Conservation (phyloP, 2,888 invertebrate genomes). For the Xestia sexstrigata region DNA sequence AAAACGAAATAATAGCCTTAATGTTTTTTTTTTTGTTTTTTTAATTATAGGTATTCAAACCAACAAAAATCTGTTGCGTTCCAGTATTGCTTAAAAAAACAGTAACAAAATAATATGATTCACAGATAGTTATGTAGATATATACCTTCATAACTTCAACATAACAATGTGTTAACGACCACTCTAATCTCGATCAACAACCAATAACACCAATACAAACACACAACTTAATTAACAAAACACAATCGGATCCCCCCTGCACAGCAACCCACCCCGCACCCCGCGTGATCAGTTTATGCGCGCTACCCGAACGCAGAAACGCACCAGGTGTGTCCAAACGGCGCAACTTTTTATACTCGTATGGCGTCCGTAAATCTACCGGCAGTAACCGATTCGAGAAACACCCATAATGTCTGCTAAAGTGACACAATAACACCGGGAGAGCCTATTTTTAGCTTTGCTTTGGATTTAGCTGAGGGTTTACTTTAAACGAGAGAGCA, state of each 20-base stretch:
- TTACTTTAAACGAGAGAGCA: conserved; percentile 32
- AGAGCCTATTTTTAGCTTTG: conserved; percentile 57
- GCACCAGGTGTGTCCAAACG: conserved; percentile 73
- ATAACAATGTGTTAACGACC: conserved; percentile 4
- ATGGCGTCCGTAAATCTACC: conserved; percentile 73
- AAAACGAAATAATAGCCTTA: background rate
- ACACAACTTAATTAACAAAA: conserved; percentile 50
- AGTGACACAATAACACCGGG: conserved; percentile 66
- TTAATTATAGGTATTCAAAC: background rate
- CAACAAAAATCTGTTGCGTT: background rate
- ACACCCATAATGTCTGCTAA: conserved; percentile 67
- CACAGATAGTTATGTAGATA: background rate
- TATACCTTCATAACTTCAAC: background rate
- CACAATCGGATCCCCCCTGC: conserved; percentile 20
- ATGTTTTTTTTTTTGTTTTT: background rate
- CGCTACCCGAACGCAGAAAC: conserved; percentile 29
- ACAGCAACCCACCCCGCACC: background rate
- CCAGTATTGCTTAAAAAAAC: background rate
- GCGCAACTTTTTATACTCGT: conserved; percentile 73
- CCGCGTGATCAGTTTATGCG: conserved; percentile 66
- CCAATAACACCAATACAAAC: conserved; percentile 20
- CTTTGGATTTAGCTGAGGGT: conserved; percentile 46
- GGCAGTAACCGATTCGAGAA: conserved; percentile 68
- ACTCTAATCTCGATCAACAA: conserved; percentile 8
- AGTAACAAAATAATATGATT: background rate